Evolutionary conservation across 92 coral and sea anemone genomes (phyloP), one percentile per base, ranked within the genome.

Genomic region (Desmophyllum pertusum): DNA sequence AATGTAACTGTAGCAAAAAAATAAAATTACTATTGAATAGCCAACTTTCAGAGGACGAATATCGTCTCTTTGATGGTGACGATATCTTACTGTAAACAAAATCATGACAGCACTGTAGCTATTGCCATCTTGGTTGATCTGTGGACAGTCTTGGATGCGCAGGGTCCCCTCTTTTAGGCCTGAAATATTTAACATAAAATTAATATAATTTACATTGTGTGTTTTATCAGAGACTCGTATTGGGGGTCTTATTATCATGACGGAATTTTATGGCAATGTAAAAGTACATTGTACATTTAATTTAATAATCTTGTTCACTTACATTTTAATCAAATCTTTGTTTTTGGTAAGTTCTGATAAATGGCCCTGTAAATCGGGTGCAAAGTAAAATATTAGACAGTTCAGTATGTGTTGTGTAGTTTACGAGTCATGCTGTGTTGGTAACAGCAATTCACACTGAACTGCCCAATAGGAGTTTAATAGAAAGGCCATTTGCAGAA

Each of bases 241-340:
- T n/a, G n/a, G n/a, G n/a, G n/a, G n/a, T n/a, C n/a, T n/a, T n/a
- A n/a, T n/a, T n/a, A n/a, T n/a, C n/a, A n/a, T n/a, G n/a, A n/a
- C n/a, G n/a, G n/a, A n/a, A n/a, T n/a, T n/a, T n/a, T n/a, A n/a
- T n/a, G n/a, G n/a, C n/a, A n/a, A n/a, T n/a, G n/a, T n/a, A n/a
- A n/a, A n/a, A n/a, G n/a, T n/a, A n/a, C n/a, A n/a, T n/a, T n/a
- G n/a, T n/a, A n/a, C n/a, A n/a, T n/a, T n/a, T n/a, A n/a, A n/a
- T n/a, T n/a, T n/a, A n/a, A n/a, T n/a, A n/a, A n/a, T n/a, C n/a
- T n/a, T n/a, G 19, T 9, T 39, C 61, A 70, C 86, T 82, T 70
- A 82, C 86, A 82, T 82, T 82, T 73, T 46, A 61, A 75, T 87
- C 75, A 90, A 69, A 90, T 90, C 88, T 86, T 87, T 84, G 93